Conservation (phyloP, 2,797 vertebrate genomes). For the Hydrocynus forskahlii region DNA sequence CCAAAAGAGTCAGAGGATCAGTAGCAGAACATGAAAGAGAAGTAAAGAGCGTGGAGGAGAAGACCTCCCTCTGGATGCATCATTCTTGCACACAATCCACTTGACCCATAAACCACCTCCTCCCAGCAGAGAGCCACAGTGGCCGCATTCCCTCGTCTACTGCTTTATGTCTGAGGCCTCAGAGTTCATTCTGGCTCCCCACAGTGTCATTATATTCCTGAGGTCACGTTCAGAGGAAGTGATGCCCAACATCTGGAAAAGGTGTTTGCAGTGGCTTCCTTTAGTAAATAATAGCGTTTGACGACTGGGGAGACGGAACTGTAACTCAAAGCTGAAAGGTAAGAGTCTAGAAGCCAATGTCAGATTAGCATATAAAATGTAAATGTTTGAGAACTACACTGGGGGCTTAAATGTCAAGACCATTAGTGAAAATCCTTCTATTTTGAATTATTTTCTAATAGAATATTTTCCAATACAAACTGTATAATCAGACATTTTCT, state of each 20-base stretch:
- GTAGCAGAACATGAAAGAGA: background rate
- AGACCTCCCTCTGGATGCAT: slow-evolving; percentile 19
- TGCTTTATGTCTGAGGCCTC: slow-evolving; percentile 49
- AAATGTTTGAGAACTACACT: background rate
- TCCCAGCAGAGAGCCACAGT: slow-evolving; percentile 41
- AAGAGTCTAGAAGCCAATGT: background rate
- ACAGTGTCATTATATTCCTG: slow-evolving; percentile 21
- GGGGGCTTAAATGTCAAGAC: too few relatives aligned
- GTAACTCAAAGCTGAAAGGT: background rate
- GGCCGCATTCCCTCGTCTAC: slow-evolving; percentile 54
- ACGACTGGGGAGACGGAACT: background rate
- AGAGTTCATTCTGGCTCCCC: slow-evolving; percentile 10
- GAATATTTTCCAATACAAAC: too few relatives aligned
- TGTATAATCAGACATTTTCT: too few relatives aligned
- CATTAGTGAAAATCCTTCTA: too few relatives aligned
- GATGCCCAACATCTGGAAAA: slow-evolving; percentile 47
- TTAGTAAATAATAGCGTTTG: background rate
- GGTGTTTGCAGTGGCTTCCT: slow-evolving; percentile 6
- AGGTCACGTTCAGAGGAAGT: slow-evolving; percentile 34
- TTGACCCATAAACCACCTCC: slow-evolving; percentile 57
- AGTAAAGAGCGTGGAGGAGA: background rate
- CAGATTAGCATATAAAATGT: background rate
- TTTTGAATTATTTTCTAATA: too few relatives aligned
- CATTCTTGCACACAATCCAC: slow-evolving; percentile 35
- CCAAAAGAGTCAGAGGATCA: background rate